phyloP scores from a whole-genome alignment of 2,888 invertebrate species.

The Noctuana brunneofusca region DNA sequence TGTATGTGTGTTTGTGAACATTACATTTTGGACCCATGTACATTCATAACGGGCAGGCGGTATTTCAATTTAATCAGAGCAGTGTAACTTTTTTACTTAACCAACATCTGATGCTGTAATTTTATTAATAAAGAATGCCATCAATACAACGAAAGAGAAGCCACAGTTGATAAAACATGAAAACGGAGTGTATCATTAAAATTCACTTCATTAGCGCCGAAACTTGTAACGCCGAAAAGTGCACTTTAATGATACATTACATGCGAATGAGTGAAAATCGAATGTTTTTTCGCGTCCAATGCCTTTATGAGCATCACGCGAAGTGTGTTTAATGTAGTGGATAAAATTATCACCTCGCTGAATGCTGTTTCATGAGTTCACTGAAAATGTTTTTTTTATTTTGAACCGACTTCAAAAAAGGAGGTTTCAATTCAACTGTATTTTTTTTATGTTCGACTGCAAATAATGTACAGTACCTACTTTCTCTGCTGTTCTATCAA shows the following conservation, averaged over 20 bases:
- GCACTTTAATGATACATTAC: conserved; percentile 28
- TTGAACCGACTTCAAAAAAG: too few species aligned
- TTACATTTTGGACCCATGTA: too few species aligned
- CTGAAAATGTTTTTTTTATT: not conserved
- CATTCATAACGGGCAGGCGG: too few species aligned
- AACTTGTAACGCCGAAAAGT: conserved; percentile 20
- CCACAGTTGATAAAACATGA: conserved; percentile 8
- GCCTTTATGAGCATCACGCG: conserved; percentile 15
- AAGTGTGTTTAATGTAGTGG: conserved; percentile 19
- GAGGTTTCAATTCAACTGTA: too few species aligned
- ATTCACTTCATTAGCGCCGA: conserved; percentile 29
- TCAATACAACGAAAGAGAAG: not conserved
- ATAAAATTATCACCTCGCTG: conserved; percentile 17
- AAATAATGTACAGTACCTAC: too few species aligned
- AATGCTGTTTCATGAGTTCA: conserved; percentile 10
- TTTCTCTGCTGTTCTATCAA: too few species aligned
- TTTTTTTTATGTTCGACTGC: too few species aligned
- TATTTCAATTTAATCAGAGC: too few species aligned
- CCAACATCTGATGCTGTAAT: too few species aligned
- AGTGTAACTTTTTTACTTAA: too few species aligned
- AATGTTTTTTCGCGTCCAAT: conserved; percentile 22
- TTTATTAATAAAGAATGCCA: too few species aligned
- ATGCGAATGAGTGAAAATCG: conserved; percentile 15
- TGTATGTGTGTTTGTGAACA: too few species aligned
- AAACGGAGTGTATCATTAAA: conserved; percentile 28